Evolutionary conservation across 2,888 invertebrate species (phyloP).

Genomic region (Volucella inflata): DNA sequence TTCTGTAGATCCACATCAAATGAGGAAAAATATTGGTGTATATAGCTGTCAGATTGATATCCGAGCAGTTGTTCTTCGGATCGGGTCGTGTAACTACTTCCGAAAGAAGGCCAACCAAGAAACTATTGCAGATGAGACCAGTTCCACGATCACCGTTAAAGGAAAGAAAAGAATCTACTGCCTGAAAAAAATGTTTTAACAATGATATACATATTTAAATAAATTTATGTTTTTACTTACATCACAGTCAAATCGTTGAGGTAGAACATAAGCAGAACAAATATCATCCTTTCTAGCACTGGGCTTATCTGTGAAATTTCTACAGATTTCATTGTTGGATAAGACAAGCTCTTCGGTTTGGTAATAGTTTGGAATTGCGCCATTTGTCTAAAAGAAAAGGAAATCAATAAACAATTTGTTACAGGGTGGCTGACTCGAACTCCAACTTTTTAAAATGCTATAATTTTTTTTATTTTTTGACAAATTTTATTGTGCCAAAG

Average conservation of each 20-base stretch:
- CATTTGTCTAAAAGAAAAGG: conserved; percentile 58
- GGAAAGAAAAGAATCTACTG: conserved; percentile 46
- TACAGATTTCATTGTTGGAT: conserved; percentile 69
- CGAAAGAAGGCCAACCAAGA: conserved; percentile 76
- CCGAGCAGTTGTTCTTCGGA: conserved; percentile 67
- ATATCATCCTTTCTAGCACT: conserved; percentile 71
- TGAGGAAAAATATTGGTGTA: conserved; percentile 76
- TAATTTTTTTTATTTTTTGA: too few relatives aligned
- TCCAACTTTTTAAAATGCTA: too few relatives aligned
- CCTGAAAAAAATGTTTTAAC: conserved; percentile 41
- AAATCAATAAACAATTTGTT: too few relatives aligned
- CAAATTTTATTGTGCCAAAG: too few relatives aligned
- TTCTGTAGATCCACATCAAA: conserved; percentile 76
- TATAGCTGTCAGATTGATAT: conserved; percentile 69
- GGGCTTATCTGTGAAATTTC: conserved; percentile 47
- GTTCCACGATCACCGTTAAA: conserved; percentile 77
- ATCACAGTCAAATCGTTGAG: conserved; percentile 68
- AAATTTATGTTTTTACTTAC: conserved; percentile 63
- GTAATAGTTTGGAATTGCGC: conserved; percentile 62
- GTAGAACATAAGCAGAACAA: conserved; percentile 76
- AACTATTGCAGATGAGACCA: conserved; percentile 75
- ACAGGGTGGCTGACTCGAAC: too few relatives aligned
- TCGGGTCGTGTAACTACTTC: conserved; percentile 64
- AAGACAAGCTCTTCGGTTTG: conserved; percentile 74
- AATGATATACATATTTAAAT: too few relatives aligned